Evolutionary conservation across 2,113 vertebrate genomes (phyloP), one percentile per base, ranked within the genome.

Genomic region (Etheostoma cragini): DNA sequence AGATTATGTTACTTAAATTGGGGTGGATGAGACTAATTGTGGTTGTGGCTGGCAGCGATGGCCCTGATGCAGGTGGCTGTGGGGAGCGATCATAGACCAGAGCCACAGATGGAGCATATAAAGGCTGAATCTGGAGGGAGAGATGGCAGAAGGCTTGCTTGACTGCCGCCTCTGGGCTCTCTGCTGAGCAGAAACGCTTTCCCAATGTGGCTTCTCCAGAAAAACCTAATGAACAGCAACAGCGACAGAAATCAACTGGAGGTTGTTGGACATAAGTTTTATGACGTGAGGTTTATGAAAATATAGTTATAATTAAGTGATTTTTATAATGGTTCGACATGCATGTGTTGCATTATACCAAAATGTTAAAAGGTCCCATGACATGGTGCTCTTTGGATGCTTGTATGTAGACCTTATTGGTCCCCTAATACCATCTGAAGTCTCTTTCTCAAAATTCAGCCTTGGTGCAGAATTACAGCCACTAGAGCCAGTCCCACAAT

Each of bases 31-130:
- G 22, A 58, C 61, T 38, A 11, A 54, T 21, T 54, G 5, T 67
- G 50, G 46, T 66, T n/a, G 46, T 46, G 80, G 49, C 78, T 46
- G 47, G 63, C 65, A 82, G 81, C 16, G 0, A 64, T 69, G 60
- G 45, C 67, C 54, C 62, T 58, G 42, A 69, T 60, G 84, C 88
- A 85, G 88, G 85, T 83, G 84, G 83, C 81, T 58, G 42, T 26
- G 35, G 73, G 57, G 50, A 75, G 73, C 54, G 63, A 86, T 81
- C 83, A 76, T 24, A 53, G 38, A 38, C 38, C 38, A 38, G 72
- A 86, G 71, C 64, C 87, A 72, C 89, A 92, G 90, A 92, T 92
- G 92, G 88, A 84, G 78, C 67, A 81, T 79, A 85, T 82, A 88
- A 86, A 91, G 81, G 87, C 83, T 90, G 83, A 86, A 88, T 88